These are phyloP conservation scores for Eupithecia centaureata DNA, from an alignment of 2,888 invertebrate genomes.

Conservation along the genomic window DNA sequence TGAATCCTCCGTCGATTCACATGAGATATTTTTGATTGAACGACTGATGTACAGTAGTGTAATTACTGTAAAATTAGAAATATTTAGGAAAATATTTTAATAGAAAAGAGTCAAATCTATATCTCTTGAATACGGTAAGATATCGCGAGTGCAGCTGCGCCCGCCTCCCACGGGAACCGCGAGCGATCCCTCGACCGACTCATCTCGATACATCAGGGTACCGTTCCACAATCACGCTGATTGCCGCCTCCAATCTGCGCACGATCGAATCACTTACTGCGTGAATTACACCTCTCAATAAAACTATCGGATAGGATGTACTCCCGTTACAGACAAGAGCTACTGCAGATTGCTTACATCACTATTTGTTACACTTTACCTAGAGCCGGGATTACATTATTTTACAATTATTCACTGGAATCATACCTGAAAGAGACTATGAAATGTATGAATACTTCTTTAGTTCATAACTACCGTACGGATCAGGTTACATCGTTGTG, in stretches of 20 bases:
- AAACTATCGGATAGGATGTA: slow-evolving; percentile 19
- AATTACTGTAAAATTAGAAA: too few relatives aligned
- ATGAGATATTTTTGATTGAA: too few relatives aligned
- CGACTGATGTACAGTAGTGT: too few relatives aligned
- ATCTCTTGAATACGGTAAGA: neutral
- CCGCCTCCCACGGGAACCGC: neutral
- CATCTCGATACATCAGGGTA: slow-evolving; percentile 18
- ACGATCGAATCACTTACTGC: slow-evolving; percentile 14
- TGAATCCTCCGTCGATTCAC: too few relatives aligned
- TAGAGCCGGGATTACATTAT: too few relatives aligned
- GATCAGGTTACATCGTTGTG: too few relatives aligned
- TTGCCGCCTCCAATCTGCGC: slow-evolving; percentile 2
- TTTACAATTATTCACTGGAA: too few relatives aligned
- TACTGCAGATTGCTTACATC: neutral
- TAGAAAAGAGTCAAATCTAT: neutral
- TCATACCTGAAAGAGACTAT: too few relatives aligned
- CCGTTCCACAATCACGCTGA: slow-evolving; percentile 25
- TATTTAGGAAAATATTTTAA: neutral
- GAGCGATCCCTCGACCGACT: neutral
- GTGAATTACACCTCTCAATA: slow-evolving; percentile 18
- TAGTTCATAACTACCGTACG: neutral
- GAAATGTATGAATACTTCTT: too few relatives aligned
- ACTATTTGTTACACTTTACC: neutral
- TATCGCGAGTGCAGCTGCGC: neutral
- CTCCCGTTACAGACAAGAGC: neutral